phyloP scores from a whole-genome alignment of 2,888 invertebrate genomes.

The Philereme transversata region DNA sequence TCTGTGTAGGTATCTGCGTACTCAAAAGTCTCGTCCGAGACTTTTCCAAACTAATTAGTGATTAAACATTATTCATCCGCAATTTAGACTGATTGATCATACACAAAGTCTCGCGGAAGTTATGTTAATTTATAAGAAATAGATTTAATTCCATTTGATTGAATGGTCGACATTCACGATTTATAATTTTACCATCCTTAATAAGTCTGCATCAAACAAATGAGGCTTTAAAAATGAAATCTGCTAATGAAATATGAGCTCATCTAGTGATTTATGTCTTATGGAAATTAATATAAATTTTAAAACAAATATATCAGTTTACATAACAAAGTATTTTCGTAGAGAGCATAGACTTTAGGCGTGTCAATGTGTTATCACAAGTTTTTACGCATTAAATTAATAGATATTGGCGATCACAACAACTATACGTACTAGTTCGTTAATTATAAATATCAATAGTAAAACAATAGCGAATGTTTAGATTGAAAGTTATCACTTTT shows the following conservation, averaged over 20 bases:
- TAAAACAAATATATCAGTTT: constrained; percentile 3
- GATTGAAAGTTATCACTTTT: too few relatives aligned
- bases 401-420: not conserved
- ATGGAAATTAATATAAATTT: not conserved
- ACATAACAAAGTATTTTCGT: constrained; percentile 7
- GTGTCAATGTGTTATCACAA: constrained; percentile 13
- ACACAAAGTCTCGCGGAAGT: constrained; percentile 33
- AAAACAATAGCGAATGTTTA: too few relatives aligned
- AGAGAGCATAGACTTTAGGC: constrained; percentile 14
- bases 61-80: constrained; percentile 21
- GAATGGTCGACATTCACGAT: constrained; percentile 34
- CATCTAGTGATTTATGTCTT: constrained; percentile 7
- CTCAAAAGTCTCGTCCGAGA: constrained; percentile 9
- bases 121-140: constrained; percentile 34
- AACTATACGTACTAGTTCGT: not conserved
- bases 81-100: constrained; percentile 28
- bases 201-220: constrained; percentile 19
- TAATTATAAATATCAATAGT: too few relatives aligned
- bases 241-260: constrained; percentile 10
- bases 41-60: constrained; percentile 13
- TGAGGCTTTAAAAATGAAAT: constrained; percentile 12
- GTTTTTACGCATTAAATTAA: constrained; percentile 4
- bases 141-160: constrained; percentile 32
- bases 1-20: not conserved
- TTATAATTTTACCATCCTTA: constrained; percentile 33